Base-by-base conservation (phyloP, 2,113 vertebrate species). In the Tachycineta bicolor region DNA sequence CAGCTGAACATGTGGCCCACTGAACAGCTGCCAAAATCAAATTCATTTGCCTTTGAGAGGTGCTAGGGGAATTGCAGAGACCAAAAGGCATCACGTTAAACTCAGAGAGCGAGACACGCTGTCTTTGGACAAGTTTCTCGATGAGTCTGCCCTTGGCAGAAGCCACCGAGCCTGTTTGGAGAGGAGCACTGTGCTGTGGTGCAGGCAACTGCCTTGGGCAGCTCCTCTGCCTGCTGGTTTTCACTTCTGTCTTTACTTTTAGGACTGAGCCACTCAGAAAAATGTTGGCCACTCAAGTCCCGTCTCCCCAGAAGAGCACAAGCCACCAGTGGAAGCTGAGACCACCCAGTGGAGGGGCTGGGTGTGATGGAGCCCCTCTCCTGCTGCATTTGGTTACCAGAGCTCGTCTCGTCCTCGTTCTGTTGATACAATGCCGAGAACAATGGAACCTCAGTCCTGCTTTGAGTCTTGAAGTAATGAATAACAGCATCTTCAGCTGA, bases 11-110 rank as follows among this genome's bases (percentile, higher is more conserved):
- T 97, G 97, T 97, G 97, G 96, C 89, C 69, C 67, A 58, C 79
- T 90, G 96, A 97, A 90, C 83, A 91, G 90, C 96, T 97, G 97
- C 97, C 97, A 97, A 93, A 97, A 96, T 97, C 96, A 96, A 96
- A 97, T 94, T 93, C 88, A 93, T 96, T 93, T 0, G 88, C 76
- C 89, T 96, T 97, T 97, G 90, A 97, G 95, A 97, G 90, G 96
- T 94, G 86, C 95, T 96, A 60, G 56, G 94, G 96, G 96, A 96
- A 97, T 97, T 97, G 95, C 81, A 67, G 96, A 97, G 96, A 96
- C 97, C 95, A 96, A 94, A 95, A 97, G 95, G 87, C 96, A 52
- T 97, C 96, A 96, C 5, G 58, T 96, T 96, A 93, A 96, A 95
- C 71, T 96, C 44, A 0, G 55, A 58, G 91, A 93, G 91, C 0